Conservation (phyloP, 2,797 vertebrate genomes). For the Sebastes ruberrimus region DNA sequence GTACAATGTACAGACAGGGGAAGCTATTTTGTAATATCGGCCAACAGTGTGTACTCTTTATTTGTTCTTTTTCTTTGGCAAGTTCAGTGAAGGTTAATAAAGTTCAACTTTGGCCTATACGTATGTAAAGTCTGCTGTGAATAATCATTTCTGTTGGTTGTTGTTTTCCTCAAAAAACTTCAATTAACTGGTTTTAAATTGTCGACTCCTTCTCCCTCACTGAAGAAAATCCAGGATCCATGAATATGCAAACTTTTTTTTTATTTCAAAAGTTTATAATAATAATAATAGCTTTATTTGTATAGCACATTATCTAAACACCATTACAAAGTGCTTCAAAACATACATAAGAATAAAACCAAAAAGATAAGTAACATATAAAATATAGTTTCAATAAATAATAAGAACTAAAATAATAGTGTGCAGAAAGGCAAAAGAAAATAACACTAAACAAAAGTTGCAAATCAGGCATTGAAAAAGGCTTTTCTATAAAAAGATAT, state of each 20-base stretch:
- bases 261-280: neutral
- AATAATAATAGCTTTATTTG: neutral
- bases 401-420: neutral
- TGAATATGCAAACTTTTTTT: neutral
- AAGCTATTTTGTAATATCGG: constrained; percentile 33
- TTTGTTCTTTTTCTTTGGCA: constrained; percentile 18
- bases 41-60: constrained; percentile 22
- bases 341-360: neutral
- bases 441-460: neutral
- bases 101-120: constrained; percentile 31
- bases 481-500: neutral
- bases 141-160: neutral
- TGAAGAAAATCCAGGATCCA: neutral
- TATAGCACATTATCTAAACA: neutral
- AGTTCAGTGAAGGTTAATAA: constrained; percentile 39
- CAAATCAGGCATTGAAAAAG: neutral
- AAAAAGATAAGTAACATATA: neutral
- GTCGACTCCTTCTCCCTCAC: neutral
- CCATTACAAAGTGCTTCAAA: neutral
- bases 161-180: neutral
- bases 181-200: neutral
- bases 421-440: neutral
- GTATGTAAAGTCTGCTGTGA: neutral
- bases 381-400: neutral
- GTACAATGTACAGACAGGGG: constrained; percentile 42